Evolutionary conservation across 2,888 invertebrate genomes (phyloP), one percentile per base, ranked within the genome.

Genomic region (Herminia tarsipennalis): DNA sequence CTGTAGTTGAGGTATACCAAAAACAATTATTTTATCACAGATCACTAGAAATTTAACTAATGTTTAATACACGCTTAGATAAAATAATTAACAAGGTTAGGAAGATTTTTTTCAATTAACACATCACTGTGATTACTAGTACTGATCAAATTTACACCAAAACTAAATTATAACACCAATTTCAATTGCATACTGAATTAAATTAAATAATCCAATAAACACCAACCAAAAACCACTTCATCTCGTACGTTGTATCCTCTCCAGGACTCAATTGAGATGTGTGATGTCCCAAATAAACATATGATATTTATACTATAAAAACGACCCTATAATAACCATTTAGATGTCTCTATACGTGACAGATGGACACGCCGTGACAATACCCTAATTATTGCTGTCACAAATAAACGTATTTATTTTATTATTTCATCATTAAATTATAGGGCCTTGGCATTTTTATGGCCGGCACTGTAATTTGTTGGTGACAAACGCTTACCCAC

Each of bases 371-470:
- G 58, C 60, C 86, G 86, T 89, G 87, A 88, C 88, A 88, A 79
- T 76, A 70, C 62, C 66, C 73, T 85, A 86, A 88, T 86, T 82
- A 77, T 79, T 70, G 76, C 81, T 86, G 87, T 88, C 86, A 64
- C 59, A 66, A 73, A 63, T 73, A 73, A 79, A 73, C 62, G 66
- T 78, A 70, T 79, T 81, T 77, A 83, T 80, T 81, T 77, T 66
- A 65, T 66, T 71, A 61, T 56, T 64, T 43, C 66, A 36, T 52
- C 56, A 59, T 33, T 39, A 68, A 57, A 73, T 74, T 77, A 70
- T 62, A 48, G 56, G 49, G 57, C 76, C 80, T 78, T 81, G 78
- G 74, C 76, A 76, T 80, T 78, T 77, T 56, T 58, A 37, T 68
- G 73, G 65, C 64, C 62, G 27, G 48, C 50, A 71, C 63, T 74